Evolutionary conservation across 2,797 vertebrate genomes (phyloP).

Genomic region (Anniella stebbinsi): DNA sequence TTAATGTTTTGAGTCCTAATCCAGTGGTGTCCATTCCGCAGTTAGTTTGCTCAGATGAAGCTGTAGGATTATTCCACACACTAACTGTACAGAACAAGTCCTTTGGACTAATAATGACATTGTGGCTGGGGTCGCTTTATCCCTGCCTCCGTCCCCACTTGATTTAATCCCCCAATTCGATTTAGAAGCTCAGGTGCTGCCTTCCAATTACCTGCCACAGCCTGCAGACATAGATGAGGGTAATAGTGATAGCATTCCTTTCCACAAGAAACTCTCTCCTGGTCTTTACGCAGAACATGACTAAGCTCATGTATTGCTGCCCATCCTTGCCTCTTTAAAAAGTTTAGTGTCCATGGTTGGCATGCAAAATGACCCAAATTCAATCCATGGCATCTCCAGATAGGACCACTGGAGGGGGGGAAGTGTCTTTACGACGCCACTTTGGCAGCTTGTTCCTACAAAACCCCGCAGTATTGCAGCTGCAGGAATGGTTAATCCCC

Average conservation of each 20-base stretch:
- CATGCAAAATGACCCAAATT: neutral
- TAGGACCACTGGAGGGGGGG: no score
- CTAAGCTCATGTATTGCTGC: constrained; percentile 23
- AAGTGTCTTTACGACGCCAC: no score
- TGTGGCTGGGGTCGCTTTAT: neutral
- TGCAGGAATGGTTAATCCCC: no score
- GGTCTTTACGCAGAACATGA: neutral
- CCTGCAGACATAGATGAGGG: constrained; percentile 11
- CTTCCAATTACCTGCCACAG: neutral
- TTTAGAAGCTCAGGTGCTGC: neutral
- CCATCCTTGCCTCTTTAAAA: neutral
- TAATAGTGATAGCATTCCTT: neutral
- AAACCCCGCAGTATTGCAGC: no score
- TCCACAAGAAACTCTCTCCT: neutral
- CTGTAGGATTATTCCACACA: neutral
- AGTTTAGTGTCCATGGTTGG: neutral
- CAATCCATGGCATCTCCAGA: neutral
- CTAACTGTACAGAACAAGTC: neutral
- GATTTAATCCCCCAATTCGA: neutral
- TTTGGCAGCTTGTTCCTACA: no score
- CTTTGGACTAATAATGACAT: rapidly evolving
- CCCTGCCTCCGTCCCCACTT: neutral
- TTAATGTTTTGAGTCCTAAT: neutral
- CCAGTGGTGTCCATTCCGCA: neutral
- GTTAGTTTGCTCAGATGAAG: rapidly evolving